Conservation (phyloP, 2,797 vertebrate species). For the Acrossocheilus wenchowensis region DNA sequence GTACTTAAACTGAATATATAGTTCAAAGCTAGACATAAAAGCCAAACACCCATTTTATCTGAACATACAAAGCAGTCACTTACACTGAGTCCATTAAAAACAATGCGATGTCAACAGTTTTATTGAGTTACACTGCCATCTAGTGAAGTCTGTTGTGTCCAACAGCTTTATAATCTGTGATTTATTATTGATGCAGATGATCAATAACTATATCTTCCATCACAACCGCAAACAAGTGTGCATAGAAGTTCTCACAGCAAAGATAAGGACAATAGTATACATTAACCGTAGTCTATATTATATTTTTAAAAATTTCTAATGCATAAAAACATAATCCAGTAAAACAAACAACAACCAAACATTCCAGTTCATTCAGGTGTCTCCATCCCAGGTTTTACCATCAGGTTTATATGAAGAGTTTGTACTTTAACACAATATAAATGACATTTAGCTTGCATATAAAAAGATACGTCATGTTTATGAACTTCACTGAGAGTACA, state of each 20-base stretch:
- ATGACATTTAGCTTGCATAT: background rate
- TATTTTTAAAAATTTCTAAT: background rate
- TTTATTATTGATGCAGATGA: background rate
- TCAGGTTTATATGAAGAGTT: background rate
- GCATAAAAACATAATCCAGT: background rate
- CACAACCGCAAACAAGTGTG: background rate
- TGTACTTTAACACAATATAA: background rate
- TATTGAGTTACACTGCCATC: constrained; percentile 21
- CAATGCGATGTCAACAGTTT: background rate
- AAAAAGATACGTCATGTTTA: background rate
- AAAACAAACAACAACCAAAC: background rate
- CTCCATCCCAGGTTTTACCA: background rate
- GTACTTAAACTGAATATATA: background rate
- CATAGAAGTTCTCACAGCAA: background rate
- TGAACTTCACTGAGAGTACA: background rate
- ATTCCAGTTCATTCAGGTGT: constrained; percentile 3
- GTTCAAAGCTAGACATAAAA: background rate
- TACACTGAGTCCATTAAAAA: background rate
- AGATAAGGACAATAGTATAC: background rate
- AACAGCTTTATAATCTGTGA: background rate
- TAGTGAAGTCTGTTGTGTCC: background rate
- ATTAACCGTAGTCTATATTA: background rate
- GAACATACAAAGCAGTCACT: background rate
- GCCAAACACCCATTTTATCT: background rate
- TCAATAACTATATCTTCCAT: background rate